These are phyloP conservation scores for Diorhabda elongata DNA, from an alignment of 1,140 invertebrate genomes.

Conservation along the genomic window DNA sequence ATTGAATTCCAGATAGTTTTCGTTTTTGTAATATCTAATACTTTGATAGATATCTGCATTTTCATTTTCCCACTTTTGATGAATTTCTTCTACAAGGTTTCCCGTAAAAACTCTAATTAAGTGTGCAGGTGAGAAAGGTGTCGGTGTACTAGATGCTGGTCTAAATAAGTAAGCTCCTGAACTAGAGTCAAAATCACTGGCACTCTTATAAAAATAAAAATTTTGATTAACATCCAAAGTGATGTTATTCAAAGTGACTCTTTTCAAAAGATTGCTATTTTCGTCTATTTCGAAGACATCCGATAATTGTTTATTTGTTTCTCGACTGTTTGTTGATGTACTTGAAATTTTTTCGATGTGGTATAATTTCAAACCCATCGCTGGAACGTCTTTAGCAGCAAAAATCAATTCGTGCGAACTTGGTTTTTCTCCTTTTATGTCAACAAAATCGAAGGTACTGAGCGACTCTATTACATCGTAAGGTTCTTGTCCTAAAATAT, in stretches of 20 bases:
- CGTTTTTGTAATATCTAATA: slow-evolving; percentile 54
- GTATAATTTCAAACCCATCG: slow-evolving; percentile 61
- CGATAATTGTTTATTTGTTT: slow-evolving; percentile 22
- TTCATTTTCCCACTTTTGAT: slow-evolving; percentile 59
- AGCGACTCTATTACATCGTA: slow-evolving; percentile 28
- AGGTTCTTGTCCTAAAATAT: slow-evolving; percentile 16
- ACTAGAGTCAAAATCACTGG: slow-evolving; percentile 42
- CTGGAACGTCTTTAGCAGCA: slow-evolving; percentile 56
- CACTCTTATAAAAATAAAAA: slow-evolving; percentile 58
- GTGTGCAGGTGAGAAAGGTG: slow-evolving; percentile 15
- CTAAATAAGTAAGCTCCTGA: slow-evolving; percentile 87
- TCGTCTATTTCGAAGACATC: slow-evolving; percentile 48
- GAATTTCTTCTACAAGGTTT: slow-evolving; percentile 59
- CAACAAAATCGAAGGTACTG: slow-evolving; percentile 22
- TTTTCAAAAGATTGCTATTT: slow-evolving; percentile 52
- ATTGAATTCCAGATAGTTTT: slow-evolving; percentile 58
- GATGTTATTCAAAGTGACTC: slow-evolving; percentile 54
- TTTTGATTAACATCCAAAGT: slow-evolving; percentile 59
- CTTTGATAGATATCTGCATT: slow-evolving; percentile 53
- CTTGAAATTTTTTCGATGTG: slow-evolving; percentile 47
- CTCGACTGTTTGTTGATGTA: not conserved
- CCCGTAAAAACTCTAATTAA: slow-evolving; percentile 15
- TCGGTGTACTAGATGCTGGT: slow-evolving; percentile 46
- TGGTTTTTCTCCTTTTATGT: slow-evolving; percentile 14
- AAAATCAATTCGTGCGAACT: slow-evolving; percentile 60